Conservation (phyloP, 2,797 vertebrate species). For the Myotis vivesi region DNA sequence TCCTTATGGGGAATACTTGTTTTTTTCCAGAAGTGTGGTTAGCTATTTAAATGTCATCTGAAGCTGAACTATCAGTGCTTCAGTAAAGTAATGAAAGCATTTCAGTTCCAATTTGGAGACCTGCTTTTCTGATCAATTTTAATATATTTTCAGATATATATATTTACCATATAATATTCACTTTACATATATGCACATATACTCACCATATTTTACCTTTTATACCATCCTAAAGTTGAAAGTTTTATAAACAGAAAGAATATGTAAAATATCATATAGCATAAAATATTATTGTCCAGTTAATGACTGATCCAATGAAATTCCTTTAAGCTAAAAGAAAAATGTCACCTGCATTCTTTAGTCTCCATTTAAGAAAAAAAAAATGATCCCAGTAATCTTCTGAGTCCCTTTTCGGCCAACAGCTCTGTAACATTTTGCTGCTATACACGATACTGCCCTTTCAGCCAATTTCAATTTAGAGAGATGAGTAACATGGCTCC, state of each 20-base stretch:
- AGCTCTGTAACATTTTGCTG: conserved; percentile 45
- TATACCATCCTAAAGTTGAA: background rate
- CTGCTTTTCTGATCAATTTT: conserved; percentile 1
- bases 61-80: conserved; percentile 26
- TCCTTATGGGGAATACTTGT: background rate
- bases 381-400: background rate
- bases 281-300: background rate
- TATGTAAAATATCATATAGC: background rate
- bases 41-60: background rate
- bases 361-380: background rate
- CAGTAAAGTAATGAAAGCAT: background rate
- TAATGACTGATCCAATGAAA: background rate
- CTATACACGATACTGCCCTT: background rate
- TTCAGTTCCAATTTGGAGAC: background rate
- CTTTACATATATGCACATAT: background rate
- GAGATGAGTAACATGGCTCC: conserved; percentile 49
- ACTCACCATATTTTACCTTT: background rate
- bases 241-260: background rate
- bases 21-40: background rate
- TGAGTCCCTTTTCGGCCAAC: background rate
- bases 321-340: conserved; percentile 23
- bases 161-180: background rate
- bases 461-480: conserved; percentile 22
- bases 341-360: background rate
- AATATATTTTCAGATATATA: background rate